Base-by-base conservation (phyloP, 30 jellyfish, hydroid and myxozoan species). In the Cassiopea andromeda region DNA sequence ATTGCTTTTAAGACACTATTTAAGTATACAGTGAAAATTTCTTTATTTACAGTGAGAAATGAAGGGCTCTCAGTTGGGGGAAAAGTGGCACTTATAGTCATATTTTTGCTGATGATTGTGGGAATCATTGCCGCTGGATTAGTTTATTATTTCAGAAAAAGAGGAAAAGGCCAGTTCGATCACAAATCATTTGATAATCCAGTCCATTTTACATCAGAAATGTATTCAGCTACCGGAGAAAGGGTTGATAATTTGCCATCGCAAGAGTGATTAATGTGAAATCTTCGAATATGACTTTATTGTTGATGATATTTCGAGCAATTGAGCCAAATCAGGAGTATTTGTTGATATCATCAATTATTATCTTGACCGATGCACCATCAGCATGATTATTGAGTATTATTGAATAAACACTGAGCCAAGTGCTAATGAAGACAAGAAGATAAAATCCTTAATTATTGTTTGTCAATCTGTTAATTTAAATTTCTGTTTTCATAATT, bases 41-140 rank as follows among this genome's bases (percentile, higher is more conserved):
- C 43, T 17, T 64, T 64, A 64, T 64, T 60, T 15, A 47, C 88
- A 89, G 89, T 82, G 72, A 48, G 61, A n/a, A 73, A 69, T 46
- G 88, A 78, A 46, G 98, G 98, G 1, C 81, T 94, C 16, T 90
- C 98, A n/a, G 70, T 47, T 54, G 97, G 97, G 45, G 97, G 97
- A 58, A 94, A 94, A 86, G 89, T 87, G 1, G 97, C 98, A 7
- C 77, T 94, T 68, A 75, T 94, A 69, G 95, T 94, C 46, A 50
- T 94, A 48, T 94, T 94, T 66, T 47, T 94, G 79, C 70, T 87
- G 93, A 44, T 94, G 87, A 85, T 94, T 38, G 89, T 82, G 12
- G 79, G 75, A 8, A 90, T 94, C 68, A 81, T 94, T 38, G 94
- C 78, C 1, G 92, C 44, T 54, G 97, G 97, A 7, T 15, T 84